Base-by-base conservation (phyloP, 2,888 invertebrate genomes). In the Nineta flava region DNA sequence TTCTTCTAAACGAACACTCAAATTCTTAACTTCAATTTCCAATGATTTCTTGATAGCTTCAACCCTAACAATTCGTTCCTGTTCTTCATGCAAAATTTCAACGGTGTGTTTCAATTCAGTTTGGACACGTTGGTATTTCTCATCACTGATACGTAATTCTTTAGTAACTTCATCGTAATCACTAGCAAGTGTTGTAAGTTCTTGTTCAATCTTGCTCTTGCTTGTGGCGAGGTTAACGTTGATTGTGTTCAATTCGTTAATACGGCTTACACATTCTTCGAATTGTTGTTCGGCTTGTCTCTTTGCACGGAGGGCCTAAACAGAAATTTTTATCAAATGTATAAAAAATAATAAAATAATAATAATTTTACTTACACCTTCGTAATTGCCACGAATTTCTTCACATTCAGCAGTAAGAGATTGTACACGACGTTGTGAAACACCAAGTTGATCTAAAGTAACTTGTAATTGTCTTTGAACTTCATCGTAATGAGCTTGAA, bases 131-230 rank as follows among this genome's bases (percentile, higher is more conserved):
- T 93, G 93, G 77, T 82, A 93, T 71, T 93, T 86, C 71, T 95
- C 95, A 66, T 95, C 95, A 64, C 83, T 81, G 60, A 92, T 80
- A 70, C 88, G 85, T 63, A 95, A 76, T 70, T 95, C 94, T 73
- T 92, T 92, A 69, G 90, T 88, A 65, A 96, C 88, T 72, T 99
- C 99, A 66, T 99, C 97, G 68, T 97, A 92, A 71, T 99, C 97
- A 59, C 90, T 82, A 58, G 94, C 88, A 60, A 97, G 79, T 59
- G 87, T 84, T 49, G 81, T 72, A 62, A 95, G 74, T 70, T 97
- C 96, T 65, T 91, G 92, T 72, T 96, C 96, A 65, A 96, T 77
- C 75, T 94, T 94, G 65, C 87, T 83, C 78, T 88, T 96, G 70
- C 85, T 81, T 62, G 94, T 88, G 52, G 91, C 83, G 66, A 99